A percentile compares a stretch with the other conserved stretches of the same genome.
Evolutionary conservation across 2,113 vertebrate genomes (phyloP).

Genomic region (Myotis brandtii): DNA sequence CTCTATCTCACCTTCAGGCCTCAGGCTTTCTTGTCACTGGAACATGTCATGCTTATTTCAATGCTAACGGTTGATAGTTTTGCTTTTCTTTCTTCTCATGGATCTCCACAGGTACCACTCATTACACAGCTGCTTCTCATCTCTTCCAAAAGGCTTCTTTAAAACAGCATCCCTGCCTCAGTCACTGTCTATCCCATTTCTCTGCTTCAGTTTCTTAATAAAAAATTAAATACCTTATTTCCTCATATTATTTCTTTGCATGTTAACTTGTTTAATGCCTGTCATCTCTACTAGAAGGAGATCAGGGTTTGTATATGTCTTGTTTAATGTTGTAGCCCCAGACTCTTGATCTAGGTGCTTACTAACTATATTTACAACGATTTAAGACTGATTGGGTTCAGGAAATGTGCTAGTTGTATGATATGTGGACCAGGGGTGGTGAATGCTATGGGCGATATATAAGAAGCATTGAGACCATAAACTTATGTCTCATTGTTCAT

Average conservation of each 20-base stretch:
- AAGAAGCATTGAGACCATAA: neutral
- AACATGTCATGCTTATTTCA: neutral
- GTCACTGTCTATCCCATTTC: neutral
- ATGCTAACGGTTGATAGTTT: neutral
- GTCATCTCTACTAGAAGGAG: neutral
- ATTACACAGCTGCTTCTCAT: neutral
- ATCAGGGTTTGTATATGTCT: neutral
- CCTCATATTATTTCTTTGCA: neutral
- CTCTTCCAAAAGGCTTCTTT: neutral
- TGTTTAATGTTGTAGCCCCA: neutral
- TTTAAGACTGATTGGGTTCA: neutral
- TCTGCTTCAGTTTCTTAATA: slow-evolving; percentile 13
- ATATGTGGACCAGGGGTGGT: neutral
- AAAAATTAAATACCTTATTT: neutral
- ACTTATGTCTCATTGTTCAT: neutral
- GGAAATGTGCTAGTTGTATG: neutral
- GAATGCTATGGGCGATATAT: neutral
- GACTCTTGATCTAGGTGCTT: neutral
- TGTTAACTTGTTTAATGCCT: neutral
- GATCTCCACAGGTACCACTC: neutral
- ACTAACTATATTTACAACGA: neutral
- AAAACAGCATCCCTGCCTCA: neutral
- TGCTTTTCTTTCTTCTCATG: neutral
- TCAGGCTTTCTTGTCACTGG: neutral
- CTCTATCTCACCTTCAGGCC: neutral